Conservation (phyloP, 2,113 vertebrate species). For the Epinephelus cyanopodus region DNA sequence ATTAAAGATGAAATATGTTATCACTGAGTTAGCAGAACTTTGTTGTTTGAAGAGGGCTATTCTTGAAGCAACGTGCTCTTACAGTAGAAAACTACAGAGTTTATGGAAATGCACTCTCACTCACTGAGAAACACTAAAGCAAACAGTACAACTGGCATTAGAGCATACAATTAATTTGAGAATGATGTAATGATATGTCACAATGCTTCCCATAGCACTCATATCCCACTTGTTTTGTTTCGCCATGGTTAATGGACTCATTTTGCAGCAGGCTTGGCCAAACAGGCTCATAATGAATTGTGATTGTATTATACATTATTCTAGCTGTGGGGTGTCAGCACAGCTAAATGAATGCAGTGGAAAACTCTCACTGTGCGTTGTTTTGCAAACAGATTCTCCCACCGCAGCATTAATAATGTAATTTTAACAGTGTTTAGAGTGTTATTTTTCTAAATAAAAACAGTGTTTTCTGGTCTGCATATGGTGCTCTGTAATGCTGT, state of each 20-base stretch:
- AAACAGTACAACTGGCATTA: background rate
- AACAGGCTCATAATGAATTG: constrained; percentile 34
- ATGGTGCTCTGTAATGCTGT: background rate
- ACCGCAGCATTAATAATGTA: constrained; percentile 42
- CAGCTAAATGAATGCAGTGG: constrained; percentile 21
- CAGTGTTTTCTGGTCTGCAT: too few species aligned
- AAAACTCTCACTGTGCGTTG: constrained; percentile 10
- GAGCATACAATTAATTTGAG: constrained; percentile 31
- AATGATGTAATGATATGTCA: constrained; percentile 19
- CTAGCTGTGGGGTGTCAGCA: constrained; percentile 3
- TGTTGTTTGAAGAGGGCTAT: too few species aligned
- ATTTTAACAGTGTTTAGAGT: background rate
- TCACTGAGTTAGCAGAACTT: too few species aligned
- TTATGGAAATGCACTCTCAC: constrained; percentile 5
- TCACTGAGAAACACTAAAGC: background rate
- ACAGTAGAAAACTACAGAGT: background rate
- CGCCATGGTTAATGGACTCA: constrained; percentile 12
- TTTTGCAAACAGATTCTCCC: constrained; percentile 9
- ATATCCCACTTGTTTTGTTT: constrained; percentile 28
- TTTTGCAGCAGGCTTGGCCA: constrained; percentile 15
- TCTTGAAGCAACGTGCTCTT: background rate
- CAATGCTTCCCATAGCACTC: background rate
- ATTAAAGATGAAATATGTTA: too few species aligned
- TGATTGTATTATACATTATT: constrained; percentile 41
- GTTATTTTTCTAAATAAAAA: background rate